Evolutionary conservation across 1,140 invertebrate species (phyloP).

Genomic region (Rhagoletis pomonella): DNA sequence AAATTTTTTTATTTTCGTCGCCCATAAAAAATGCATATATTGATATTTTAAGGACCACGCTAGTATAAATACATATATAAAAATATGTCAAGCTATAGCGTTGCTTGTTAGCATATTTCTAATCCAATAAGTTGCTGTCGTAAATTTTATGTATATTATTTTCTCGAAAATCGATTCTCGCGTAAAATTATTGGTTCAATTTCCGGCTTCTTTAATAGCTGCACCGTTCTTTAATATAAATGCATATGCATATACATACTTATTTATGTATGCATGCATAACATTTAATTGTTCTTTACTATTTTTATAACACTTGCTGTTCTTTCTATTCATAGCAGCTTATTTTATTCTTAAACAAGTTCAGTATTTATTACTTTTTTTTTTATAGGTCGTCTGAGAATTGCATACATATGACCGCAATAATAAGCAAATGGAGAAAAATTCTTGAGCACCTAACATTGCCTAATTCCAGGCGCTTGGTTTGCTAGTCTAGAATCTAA

Average conservation of each 20-base stretch:
- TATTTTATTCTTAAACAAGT: neutral
- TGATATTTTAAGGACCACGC: too few relatives aligned
- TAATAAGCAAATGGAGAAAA: too few relatives aligned
- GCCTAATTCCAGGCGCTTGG: too few relatives aligned
- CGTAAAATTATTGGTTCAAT: conserved; percentile 29
- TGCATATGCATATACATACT: too few relatives aligned
- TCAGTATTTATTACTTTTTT: too few relatives aligned
- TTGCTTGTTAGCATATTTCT: conserved; percentile 32
- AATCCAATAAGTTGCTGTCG: conserved; percentile 34
- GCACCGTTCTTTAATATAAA: neutral
- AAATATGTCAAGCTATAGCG: neutral
- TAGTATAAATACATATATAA: neutral
- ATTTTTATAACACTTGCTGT: neutral
- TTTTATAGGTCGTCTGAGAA: too few relatives aligned
- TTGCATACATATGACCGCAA: too few relatives aligned
- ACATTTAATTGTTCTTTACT: neutral
- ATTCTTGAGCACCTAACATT: too few relatives aligned
- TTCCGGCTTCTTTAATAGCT: conserved; percentile 14
- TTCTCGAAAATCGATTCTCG: conserved; percentile 23
- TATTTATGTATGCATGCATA: too few relatives aligned
- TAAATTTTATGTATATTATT: conserved; percentile 29
- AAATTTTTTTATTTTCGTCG: too few relatives aligned
- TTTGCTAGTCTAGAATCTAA: too few relatives aligned
- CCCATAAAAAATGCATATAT: too few relatives aligned
- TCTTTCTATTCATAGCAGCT: neutral